Evolutionary conservation across 2,113 vertebrate genomes (phyloP), one percentile per base, ranked within the genome.

Genomic region (rat (Rattus norvegicus)): DNA sequence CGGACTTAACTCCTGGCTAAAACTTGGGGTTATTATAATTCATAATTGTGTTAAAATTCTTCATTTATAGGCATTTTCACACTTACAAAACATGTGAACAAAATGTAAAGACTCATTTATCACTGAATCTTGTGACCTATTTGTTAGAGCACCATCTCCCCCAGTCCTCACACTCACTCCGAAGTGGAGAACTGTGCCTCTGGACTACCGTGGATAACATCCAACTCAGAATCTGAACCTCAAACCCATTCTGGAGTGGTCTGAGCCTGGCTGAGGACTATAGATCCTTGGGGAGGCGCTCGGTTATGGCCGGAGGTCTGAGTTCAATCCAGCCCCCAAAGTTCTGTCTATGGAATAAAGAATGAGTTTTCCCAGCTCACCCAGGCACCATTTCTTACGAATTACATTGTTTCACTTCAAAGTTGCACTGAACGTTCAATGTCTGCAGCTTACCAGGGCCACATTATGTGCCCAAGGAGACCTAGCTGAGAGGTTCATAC

Each of bases 61-160:
- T 95, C 70, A 88, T 76, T 59, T 81, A 43, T 69, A 86, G 10
- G 14, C 49, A 73, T 88, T 72, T 67, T 72, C 81, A 6, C 16
- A 28, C 30, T 56, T 6, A 5, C 70, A 61, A 84, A 95, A 87
- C 19, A 13, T 91, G 54, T 94, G 93, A 97, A 80, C 33, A 73
- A 90, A 95, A 92, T 76, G 88, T 94, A 83, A 92, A 89, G 39
- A 56, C 52, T 91, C 36, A 83, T 47, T 91, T 91, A 79, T 59
- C 83, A 83, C 30, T 10, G 56, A 69, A 91, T 84, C 20, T 19
- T 83, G 61, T 83, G 47, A 89, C 73, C 84, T 86, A n/a, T 83
- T 69, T 52, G 26, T 88, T 83, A 33, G 47, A 77, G 19, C 59
- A 28, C 19, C n/a, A 8, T 43, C 77, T 24, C 24, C 12, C 19